Evolutionary conservation across 2,888 invertebrate genomes (phyloP).

Genomic region (Branchipolynoe longqiensis): DNA sequence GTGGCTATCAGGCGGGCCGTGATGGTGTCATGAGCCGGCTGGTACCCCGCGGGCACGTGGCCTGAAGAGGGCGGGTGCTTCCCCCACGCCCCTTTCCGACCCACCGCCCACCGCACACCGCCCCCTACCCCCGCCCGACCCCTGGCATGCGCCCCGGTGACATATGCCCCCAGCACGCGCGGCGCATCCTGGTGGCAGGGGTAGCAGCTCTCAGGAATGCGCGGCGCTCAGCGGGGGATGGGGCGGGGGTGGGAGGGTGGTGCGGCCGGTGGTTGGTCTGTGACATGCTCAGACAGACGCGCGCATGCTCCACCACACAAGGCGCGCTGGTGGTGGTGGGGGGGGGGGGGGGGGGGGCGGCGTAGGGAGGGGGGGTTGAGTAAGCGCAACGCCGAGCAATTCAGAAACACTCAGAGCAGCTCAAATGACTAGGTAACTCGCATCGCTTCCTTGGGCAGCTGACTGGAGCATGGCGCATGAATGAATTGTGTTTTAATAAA

Average conservation of each 20-base stretch:
- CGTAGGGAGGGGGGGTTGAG: too few relatives aligned
- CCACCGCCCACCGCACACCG: background rate
- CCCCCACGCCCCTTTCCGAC: too few relatives aligned
- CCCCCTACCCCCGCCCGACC: background rate
- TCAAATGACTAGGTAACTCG: too few relatives aligned
- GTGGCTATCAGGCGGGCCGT: background rate
- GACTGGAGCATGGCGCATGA: too few relatives aligned
- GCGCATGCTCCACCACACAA: background rate
- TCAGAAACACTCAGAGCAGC: too few relatives aligned
- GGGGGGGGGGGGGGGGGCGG: too few relatives aligned
- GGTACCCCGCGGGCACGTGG: slow-evolving; percentile 10
- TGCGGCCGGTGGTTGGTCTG: background rate
- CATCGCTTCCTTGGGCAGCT: too few relatives aligned
- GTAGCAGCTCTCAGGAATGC: background rate
- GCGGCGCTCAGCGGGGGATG: background rate
- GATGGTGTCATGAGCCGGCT: slow-evolving; percentile 24
- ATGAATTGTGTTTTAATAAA: too few relatives aligned
- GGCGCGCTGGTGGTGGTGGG: background rate
- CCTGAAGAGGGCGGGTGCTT: too few relatives aligned
- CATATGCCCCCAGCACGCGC: slow-evolving; percentile 27
- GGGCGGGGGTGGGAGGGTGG: background rate
- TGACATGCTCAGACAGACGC: background rate
- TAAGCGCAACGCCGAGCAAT: too few relatives aligned
- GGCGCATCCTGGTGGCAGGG: background rate
- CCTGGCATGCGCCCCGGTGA: background rate